Evolutionary conservation across 2,797 vertebrate species (phyloP).

Genomic region (Atherinosoma microstoma): DNA sequence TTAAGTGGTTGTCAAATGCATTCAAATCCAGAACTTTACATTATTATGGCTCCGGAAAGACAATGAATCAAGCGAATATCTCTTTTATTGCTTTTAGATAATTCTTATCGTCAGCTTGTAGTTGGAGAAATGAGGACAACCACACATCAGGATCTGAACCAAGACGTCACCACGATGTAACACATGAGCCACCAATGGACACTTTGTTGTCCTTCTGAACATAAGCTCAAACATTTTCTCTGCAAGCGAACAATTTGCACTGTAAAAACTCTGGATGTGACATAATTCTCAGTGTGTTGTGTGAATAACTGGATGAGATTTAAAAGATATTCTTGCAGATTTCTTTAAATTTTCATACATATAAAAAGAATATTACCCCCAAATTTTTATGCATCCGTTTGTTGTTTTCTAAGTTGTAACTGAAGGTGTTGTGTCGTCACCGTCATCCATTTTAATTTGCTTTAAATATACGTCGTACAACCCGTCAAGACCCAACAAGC

Average conservation of each 20-base stretch:
- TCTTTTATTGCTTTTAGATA: conserved; percentile 3
- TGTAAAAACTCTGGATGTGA: not conserved
- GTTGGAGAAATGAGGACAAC: not conserved
- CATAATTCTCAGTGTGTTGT: not conserved
- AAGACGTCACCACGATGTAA: not conserved
- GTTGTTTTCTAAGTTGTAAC: conserved; percentile 1
- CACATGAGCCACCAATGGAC: conserved; percentile 3
- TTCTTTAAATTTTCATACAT: not conserved
- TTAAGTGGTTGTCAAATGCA: conserved; percentile 45
- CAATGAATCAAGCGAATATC: not conserved
- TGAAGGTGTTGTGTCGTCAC: not conserved
- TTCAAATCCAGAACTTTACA: conserved; percentile 29
- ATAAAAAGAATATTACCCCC: not conserved
- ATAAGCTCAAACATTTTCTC: not conserved
- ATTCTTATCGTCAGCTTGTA: not conserved
- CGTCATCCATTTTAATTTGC: not conserved
- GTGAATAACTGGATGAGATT: not conserved
- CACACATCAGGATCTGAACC: conserved; percentile 6
- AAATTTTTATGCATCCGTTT: no score
- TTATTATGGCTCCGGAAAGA: conserved; percentile 10
- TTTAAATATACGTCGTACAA: not conserved
- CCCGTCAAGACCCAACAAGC: not conserved
- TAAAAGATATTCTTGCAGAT: not conserved
- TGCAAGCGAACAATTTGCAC: not conserved
- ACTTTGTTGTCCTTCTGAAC: not conserved